Conservation (phyloP, 2,113 vertebrate genomes). For the Syrrhaptes paradoxus region DNA sequence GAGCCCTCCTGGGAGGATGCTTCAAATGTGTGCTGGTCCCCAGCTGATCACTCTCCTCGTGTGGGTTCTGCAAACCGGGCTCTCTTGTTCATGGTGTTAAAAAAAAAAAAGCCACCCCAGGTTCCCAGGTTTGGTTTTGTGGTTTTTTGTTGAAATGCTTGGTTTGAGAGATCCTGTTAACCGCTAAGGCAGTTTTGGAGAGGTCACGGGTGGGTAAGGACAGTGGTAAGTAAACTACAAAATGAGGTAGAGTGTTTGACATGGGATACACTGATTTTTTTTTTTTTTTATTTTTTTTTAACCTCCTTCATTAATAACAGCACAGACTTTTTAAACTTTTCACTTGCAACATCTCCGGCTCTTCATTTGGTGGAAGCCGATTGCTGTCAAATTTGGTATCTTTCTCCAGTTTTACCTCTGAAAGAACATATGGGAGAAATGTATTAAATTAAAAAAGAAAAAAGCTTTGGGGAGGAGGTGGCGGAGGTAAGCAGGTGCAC, state of each 20-base stretch:
- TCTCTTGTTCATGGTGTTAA: background rate
- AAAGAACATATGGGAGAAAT: background rate
- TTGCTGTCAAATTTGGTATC: background rate
- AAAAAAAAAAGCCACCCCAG: background rate
- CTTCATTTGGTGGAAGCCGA: background rate
- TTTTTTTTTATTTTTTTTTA: background rate
- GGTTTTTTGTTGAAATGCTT: background rate
- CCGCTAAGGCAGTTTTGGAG: background rate
- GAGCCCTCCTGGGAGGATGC: background rate
- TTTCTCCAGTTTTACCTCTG: background rate
- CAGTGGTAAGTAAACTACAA: background rate
- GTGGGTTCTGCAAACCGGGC: background rate
- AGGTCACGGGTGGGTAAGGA: background rate
- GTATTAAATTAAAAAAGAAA: background rate
- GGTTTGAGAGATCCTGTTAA: background rate
- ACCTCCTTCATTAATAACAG: background rate
- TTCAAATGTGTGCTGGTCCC: background rate
- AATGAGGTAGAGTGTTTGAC: background rate
- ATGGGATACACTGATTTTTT: background rate
- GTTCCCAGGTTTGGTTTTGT: too few species aligned
- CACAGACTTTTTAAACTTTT: background rate
- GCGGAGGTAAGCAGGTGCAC: constrained; percentile 5
- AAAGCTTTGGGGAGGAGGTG: background rate
- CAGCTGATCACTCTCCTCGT: background rate
- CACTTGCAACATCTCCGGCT: background rate